These are phyloP conservation scores for Lucinisca nassula DNA, from an alignment of 2,888 invertebrate genomes.

Conservation along the genomic window DNA sequence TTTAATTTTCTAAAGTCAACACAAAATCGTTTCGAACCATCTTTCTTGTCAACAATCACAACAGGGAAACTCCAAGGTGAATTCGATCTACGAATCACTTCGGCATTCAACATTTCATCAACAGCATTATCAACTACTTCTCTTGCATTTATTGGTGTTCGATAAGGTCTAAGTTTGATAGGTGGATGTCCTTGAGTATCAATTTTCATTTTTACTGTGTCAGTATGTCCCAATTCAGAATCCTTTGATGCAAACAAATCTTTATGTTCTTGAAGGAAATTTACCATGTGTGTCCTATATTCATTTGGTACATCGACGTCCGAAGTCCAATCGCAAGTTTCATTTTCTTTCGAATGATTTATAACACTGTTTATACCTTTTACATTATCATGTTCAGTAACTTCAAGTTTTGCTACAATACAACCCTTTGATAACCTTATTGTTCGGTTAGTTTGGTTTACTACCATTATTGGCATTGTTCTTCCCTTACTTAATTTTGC, in stretches of 20 bases:
- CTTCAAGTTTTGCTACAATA: conserved; percentile 18
- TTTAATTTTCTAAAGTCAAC: conserved; percentile 21
- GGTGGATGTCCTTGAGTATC: conserved; percentile 25
- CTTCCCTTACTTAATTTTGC: not conserved
- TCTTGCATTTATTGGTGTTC: conserved; percentile 28
- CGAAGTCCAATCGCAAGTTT: not conserved
- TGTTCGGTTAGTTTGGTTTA: conserved; percentile 36
- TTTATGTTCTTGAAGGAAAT: conserved; percentile 29
- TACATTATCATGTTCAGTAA: not conserved
- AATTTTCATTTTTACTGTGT: conserved; percentile 39
- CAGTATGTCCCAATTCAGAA: conserved; percentile 41
- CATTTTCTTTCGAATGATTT: not conserved
- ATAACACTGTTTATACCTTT: not conserved
- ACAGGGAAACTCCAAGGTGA: conserved; percentile 60
- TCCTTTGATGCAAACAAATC: conserved; percentile 53
- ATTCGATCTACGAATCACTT: conserved; percentile 5
- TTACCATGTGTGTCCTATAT: not conserved
- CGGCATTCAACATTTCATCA: conserved; percentile 44
- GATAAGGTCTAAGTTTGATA: conserved; percentile 35
- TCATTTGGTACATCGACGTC: not conserved
- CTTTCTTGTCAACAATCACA: conserved; percentile 33
- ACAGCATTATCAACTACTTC: conserved; percentile 40
- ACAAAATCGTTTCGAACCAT: conserved; percentile 33
- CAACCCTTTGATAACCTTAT: conserved; percentile 37
- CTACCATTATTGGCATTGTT: not conserved